Conservation (phyloP, 2,888 invertebrate genomes). For the Tenthredo amoena region DNA sequence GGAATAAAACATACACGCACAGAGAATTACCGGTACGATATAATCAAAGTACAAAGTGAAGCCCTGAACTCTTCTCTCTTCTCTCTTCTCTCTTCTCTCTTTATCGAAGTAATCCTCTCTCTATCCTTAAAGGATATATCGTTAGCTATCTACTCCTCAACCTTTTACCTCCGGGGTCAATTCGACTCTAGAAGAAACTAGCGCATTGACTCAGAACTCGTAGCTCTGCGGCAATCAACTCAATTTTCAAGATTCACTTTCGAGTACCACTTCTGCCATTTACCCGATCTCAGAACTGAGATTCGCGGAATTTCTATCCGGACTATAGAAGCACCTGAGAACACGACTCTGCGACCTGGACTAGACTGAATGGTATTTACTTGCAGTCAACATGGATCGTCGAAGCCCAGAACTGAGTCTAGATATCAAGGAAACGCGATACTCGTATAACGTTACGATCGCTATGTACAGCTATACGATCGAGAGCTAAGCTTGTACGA, state of each 20-base stretch:
- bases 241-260: slow-evolving; percentile 16
- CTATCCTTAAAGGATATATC: background rate
- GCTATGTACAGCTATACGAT: background rate
- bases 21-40: background rate
- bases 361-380: slow-evolving; percentile 24
- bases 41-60: background rate
- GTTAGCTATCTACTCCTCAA: background rate
- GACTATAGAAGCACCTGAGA: background rate
- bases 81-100: background rate
- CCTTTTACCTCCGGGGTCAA: background rate
- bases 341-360: background rate
- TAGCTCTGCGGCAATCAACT: background rate
- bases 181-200: background rate
- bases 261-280: background rate
- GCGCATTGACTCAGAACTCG: background rate
- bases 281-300: background rate
- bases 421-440: slow-evolving; percentile 39
- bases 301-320: background rate
- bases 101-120: background rate
- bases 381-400: slow-evolving; percentile 12
- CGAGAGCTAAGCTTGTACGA: background rate
- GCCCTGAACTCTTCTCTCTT: background rate
- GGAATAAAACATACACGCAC: background rate
- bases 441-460: slow-evolving; percentile 33
- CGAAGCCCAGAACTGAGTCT: slow-evolving; percentile 21